Evolutionary conservation across 2,797 vertebrate species (phyloP).

Genomic region (Notolabrus celidotus): DNA sequence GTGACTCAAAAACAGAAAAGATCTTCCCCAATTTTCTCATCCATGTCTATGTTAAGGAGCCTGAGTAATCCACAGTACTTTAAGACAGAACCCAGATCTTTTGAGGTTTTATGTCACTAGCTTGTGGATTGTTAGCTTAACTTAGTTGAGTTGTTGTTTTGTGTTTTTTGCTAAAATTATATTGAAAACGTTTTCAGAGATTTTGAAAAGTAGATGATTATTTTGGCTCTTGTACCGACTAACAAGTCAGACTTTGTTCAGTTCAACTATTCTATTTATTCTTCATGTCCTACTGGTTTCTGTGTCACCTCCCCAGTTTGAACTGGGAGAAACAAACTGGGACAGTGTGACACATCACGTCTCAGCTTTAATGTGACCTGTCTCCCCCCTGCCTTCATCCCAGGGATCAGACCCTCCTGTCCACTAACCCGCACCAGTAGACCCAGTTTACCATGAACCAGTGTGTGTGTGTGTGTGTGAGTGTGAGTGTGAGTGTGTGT

Average conservation of each 20-base stretch:
- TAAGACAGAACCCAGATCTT: no score
- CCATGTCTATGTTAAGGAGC: no score
- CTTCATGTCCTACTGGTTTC: not conserved
- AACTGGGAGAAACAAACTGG: slow-evolving; percentile 27
- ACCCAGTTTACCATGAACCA: slow-evolving; percentile 39
- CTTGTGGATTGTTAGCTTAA: no score
- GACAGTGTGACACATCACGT: slow-evolving; percentile 35
- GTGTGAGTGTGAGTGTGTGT: slow-evolving; percentile 24
- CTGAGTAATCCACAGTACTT: no score
- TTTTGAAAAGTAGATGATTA: not conserved
- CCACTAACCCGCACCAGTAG: slow-evolving; percentile 37
- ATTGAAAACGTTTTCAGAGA: no score
- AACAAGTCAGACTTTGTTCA: not conserved
- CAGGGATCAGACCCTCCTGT: not conserved
- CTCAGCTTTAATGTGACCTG: slow-evolving; percentile 33
- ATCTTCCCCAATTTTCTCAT: no score
- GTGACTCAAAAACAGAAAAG: no score
- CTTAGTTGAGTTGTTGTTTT: no score
- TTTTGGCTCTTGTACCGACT: not conserved
- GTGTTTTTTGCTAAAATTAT: no score
- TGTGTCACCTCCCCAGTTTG: not conserved
- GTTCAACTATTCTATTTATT: no score
- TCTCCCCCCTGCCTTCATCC: slow-evolving; percentile 10
- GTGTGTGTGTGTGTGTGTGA: slow-evolving; percentile 21
- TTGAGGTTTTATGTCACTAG: no score